Evolutionary conservation across 2,113 vertebrate genomes (phyloP), one percentile per base, ranked within the genome.

Genomic region (Entelurus aequoreus): DNA sequence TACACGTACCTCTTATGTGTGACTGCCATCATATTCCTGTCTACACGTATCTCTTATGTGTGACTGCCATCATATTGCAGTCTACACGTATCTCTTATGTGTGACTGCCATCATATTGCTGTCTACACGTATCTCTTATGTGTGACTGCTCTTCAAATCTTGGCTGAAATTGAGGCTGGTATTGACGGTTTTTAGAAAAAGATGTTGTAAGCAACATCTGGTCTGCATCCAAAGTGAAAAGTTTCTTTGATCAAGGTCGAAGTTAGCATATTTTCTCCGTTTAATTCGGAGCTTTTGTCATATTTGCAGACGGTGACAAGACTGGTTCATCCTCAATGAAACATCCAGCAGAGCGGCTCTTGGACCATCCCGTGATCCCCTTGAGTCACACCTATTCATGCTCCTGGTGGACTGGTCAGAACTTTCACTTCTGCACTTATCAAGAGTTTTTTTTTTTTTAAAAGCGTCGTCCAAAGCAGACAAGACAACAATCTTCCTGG

Each of bases 251-350:
- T 37, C 28, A 36, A 36, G 3, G 37, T 56, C 59, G 4, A 48
- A 35, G 13, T 55, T 53, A 16, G 50, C 28, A 21, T 1, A n/a
- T 51, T 54, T 42, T 44, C 36, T 55, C 57, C n/a, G 4, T 76
- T 60, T 72, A 54, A 78, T 54, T 19, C 53, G 46, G 74, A 66
- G 16, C 62, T 58, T 65, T 40, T 28, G 65, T 54, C 71, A 4
- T 76, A 16, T 79, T 81, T 85, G 46, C 83, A 91, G 90, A 71
- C 68, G 79, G 74, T 90, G 83, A 90, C 72, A 49, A 37, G 62
- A 71, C 72, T 63, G 65, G 64, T 59, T 71, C 63, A 56, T 74
- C 62, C 47, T 66, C 54, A 36, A 54, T 51, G 38, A 71, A 71
- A 65, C 65, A 6, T 53, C 19, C 19, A 3, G 42, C 67, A 57